These are phyloP conservation scores for Melanotaenia duboulayi DNA, from an alignment of 2,113 vertebrate genomes.

Conservation along the genomic window DNA sequence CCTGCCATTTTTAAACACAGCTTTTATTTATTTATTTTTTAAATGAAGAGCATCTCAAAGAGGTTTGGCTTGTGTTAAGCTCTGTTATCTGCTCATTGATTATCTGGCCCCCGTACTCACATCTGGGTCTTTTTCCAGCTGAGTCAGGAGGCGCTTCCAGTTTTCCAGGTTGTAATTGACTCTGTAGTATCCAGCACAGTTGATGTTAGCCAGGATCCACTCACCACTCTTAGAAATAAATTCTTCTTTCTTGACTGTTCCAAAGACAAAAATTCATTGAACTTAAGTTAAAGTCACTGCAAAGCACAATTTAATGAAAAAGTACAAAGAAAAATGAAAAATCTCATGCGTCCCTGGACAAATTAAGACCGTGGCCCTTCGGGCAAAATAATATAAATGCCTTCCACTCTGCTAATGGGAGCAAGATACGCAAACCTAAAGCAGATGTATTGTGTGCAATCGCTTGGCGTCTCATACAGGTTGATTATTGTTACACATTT, in stretches of 20 bases:
- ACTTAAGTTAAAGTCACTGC: neutral
- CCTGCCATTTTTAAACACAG: neutral
- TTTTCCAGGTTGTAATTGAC: slow-evolving; percentile 92
- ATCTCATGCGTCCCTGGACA: neutral
- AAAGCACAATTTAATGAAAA: neutral
- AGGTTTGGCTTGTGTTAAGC: neutral
- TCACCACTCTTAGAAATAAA: slow-evolving; percentile 13
- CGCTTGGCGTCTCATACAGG: neutral
- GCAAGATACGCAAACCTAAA: neutral
- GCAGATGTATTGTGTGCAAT: neutral
- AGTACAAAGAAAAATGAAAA: neutral
- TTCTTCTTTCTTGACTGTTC: slow-evolving; percentile 13
- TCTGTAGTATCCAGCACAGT: slow-evolving; percentile 87
- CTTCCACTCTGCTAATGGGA: neutral
- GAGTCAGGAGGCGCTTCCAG: slow-evolving; percentile 84
- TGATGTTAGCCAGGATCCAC: slow-evolving; percentile 90
- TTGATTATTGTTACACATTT: rapidly evolving
- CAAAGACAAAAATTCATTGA: neutral
- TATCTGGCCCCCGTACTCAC: slow-evolving; percentile 75
- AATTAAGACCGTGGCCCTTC: neutral
- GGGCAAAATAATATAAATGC: neutral
- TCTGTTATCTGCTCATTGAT: neutral
- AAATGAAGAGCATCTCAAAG: neutral
- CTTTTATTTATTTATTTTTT: no score
- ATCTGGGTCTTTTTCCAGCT: slow-evolving; percentile 53